Evolutionary conservation across 2,113 vertebrate genomes (phyloP).

Genomic region (human (Homo sapiens)): GRCh38 chr2:140091001-140091500

Average conservation of each 20-base stretch:
- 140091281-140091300: background rate
- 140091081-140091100: background rate
- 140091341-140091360: background rate
- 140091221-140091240: background rate
- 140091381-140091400: background rate
- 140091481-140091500: background rate
- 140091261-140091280: background rate
- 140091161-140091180: background rate
- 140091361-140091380: background rate
- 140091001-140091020: background rate
- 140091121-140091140: background rate
- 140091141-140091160: background rate
- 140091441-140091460: background rate
- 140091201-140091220: background rate
- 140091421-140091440: background rate
- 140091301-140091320: background rate
- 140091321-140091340: background rate
- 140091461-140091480: background rate
- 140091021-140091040: background rate
- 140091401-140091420: background rate
- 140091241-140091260: background rate
- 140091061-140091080: background rate
- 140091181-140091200: background rate
- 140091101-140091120: background rate
- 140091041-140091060: background rate